Evolutionary conservation across 1,140 invertebrate species (phyloP).

Genomic region (Liolophura sinensis): DNA sequence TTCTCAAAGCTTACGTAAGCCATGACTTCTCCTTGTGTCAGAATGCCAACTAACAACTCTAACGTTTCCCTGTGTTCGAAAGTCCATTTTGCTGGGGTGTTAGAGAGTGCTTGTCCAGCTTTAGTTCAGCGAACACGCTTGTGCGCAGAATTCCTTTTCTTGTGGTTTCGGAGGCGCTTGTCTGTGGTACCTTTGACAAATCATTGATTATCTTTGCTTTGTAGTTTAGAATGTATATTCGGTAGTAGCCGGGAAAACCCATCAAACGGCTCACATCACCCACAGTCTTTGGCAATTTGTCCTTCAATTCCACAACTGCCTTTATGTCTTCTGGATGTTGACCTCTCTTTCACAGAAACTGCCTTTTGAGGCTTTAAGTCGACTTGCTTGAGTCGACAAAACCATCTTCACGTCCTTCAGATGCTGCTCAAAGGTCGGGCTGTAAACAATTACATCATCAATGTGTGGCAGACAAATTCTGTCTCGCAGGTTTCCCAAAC

Average conservation of each 20-base stretch:
- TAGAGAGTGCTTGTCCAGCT: conserved; percentile 9
- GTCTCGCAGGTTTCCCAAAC: conserved; percentile 11
- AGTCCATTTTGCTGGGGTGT: conserved; percentile 10
- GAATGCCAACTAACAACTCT: conserved; percentile 30
- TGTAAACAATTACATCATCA: conserved; percentile 28
- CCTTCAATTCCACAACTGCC: conserved; percentile 49
- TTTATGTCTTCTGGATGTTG: conserved; percentile 51
- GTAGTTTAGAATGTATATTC: conserved; percentile 52
- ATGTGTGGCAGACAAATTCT: conserved; percentile 20
- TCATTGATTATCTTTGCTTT: conserved; percentile 15
- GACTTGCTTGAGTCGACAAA: conserved; percentile 43
- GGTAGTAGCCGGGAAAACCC: conserved; percentile 57
- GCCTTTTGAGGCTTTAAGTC: conserved; percentile 23
- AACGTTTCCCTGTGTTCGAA: conserved; percentile 5
- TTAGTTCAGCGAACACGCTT: neutral
- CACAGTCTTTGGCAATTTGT: conserved; percentile 28
- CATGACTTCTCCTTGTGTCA: conserved; percentile 42
- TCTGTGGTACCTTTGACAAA: conserved; percentile 32
- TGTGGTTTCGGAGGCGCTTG: conserved; percentile 17
- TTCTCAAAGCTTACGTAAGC: conserved; percentile 44
- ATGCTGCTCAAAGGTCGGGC: conserved; percentile 12
- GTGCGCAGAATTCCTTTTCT: conserved; percentile 1
- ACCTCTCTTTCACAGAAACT: conserved; percentile 15
- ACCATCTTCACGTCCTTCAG: conserved; percentile 42
- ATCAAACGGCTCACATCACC: too few relatives aligned